Conservation (phyloP, 64 coral and sea anemone genomes). For the Exaiptasia diaphana region DNA sequence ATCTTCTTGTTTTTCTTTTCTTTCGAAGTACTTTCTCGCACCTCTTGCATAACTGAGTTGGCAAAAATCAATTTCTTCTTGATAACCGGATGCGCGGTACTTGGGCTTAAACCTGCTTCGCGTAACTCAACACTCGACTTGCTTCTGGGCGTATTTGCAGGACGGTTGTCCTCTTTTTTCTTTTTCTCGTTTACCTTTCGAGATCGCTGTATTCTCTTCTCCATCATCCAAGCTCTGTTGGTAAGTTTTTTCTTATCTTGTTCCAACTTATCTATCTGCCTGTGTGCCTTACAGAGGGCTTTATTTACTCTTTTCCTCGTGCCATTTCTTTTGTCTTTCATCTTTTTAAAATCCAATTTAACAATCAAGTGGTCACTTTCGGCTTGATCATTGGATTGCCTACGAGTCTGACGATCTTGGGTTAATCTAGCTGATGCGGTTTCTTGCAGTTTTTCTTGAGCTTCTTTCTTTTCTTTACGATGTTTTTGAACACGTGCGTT, state of each 20-base stretch:
- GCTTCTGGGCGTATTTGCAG: no score
- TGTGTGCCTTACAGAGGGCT: conserved; percentile 9
- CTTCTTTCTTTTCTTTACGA: neutral
- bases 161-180: neutral
- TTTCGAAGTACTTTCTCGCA: no score
- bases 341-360: conserved; percentile 15
- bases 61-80: neutral
- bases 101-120: no score
- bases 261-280: conserved; percentile 21
- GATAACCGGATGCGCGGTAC: no score
- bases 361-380: conserved; percentile 1
- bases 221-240: conserved; percentile 16
- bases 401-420: neutral
- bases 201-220: conserved; percentile 46
- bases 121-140: no score
- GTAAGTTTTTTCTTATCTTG: conserved; percentile 8
- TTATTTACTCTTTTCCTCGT: conserved; percentile 21
- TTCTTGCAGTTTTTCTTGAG: neutral
- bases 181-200: neutral
- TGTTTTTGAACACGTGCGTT: neutral
- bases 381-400: neutral
- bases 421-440: neutral
- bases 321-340: neutral
- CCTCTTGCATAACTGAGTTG: neutral
- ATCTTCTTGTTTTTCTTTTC: no score